Evolutionary conservation across 2,888 invertebrate species (phyloP).

Genomic region (Lysandra bellargus): DNA sequence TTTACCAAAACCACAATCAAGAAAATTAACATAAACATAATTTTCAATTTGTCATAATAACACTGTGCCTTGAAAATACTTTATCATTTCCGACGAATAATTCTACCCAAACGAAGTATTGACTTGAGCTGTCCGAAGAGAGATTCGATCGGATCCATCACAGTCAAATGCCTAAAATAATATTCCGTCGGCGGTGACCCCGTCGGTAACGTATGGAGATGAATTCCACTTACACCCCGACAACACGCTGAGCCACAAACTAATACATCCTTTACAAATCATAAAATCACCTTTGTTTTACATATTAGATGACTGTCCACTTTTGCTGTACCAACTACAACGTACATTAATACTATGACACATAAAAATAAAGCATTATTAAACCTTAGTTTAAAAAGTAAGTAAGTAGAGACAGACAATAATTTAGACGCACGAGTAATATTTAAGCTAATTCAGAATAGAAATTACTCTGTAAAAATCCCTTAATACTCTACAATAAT

Average conservation of each 20-base stretch:
- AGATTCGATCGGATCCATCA: slow-evolving; percentile 76
- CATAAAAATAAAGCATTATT: background rate
- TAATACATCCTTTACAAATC: slow-evolving; percentile 43
- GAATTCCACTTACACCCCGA: slow-evolving; percentile 57
- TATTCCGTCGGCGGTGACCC: slow-evolving; percentile 58
- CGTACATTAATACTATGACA: background rate
- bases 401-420: background rate
- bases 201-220: slow-evolving; percentile 59
- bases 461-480: background rate
- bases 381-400: too few relatives aligned
- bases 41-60: slow-evolving; percentile 30
- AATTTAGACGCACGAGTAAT: too few relatives aligned
- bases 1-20: background rate
- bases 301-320: slow-evolving; percentile 4
- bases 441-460: background rate
- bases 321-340: background rate
- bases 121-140: slow-evolving; percentile 65
- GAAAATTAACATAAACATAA: slow-evolving; percentile 24
- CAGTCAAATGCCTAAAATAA: slow-evolving; percentile 75
- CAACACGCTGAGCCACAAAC: slow-evolving; percentile 56
- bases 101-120: slow-evolving; percentile 47
- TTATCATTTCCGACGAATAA: slow-evolving; percentile 56
- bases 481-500: background rate
- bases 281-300: slow-evolving; percentile 16
- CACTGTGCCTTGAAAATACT: slow-evolving; percentile 53